phyloP scores from a whole-genome alignment of 2,797 vertebrate species.

The Perodicticus potto region DNA sequence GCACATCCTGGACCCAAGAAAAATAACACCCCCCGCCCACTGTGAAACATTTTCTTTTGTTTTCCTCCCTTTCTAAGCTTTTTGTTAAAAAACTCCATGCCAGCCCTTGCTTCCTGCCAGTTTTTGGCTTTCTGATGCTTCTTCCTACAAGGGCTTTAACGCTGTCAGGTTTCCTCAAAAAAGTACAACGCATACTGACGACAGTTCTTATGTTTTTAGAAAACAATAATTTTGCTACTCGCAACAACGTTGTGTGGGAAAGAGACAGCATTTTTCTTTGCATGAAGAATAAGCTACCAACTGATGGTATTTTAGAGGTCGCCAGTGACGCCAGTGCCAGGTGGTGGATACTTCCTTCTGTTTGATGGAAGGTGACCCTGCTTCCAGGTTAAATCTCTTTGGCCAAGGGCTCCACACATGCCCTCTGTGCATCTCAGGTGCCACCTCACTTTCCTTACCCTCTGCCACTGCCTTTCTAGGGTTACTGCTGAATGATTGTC shows the following conservation, averaged over 20 bases:
- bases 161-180: background rate
- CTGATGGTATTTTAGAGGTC: background rate
- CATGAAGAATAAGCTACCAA: background rate
- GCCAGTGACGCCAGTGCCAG: background rate
- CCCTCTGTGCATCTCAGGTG: background rate
- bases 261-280: constrained; percentile 23
- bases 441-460: background rate
- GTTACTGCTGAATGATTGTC: background rate
- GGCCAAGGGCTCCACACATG: background rate
- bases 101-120: background rate
- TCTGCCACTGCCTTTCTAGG: background rate
- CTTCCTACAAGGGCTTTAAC: accelerated
- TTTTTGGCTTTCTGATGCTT: background rate
- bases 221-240: background rate
- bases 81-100: background rate
- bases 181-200: background rate
- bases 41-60: background rate
- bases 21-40: background rate
- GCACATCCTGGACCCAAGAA: background rate
- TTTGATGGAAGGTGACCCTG: background rate
- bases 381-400: background rate
- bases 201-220: background rate
- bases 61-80: background rate
- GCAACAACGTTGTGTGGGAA: background rate
- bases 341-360: background rate